These are phyloP conservation scores for Chloropsis hardwickii DNA, from an alignment of 2,113 vertebrate genomes.

Conservation along the genomic window DNA sequence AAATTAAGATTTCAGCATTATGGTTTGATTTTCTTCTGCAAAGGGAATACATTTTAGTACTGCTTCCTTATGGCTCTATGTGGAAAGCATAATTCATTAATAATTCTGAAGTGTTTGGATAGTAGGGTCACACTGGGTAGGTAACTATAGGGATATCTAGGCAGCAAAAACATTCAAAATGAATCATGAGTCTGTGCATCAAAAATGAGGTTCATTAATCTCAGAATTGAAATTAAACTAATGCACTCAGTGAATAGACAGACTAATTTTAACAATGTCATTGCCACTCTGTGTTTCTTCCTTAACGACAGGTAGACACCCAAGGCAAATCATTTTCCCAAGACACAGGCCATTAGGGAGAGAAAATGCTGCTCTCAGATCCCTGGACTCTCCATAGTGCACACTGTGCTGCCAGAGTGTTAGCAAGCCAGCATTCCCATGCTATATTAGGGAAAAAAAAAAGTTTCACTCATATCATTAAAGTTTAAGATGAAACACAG, in stretches of 20 bases:
- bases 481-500: not conserved
- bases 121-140: not conserved
- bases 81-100: not conserved
- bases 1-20: not conserved
- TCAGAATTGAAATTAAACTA: not conserved
- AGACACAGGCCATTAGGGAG: not conserved
- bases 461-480: not conserved
- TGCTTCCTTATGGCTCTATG: not conserved
- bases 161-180: not conserved
- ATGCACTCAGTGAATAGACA: not conserved
- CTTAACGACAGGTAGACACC: not conserved
- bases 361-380: not conserved
- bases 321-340: not conserved
- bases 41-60: not conserved
- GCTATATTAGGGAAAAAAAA: not conserved
- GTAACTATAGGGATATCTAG: not conserved
- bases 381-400: fast-evolving
- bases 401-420: not conserved
- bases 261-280: not conserved
- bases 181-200: not conserved
- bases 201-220: not conserved
- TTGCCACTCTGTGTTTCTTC: not conserved
- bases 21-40: not conserved
- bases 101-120: not conserved
- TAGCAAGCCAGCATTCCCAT: not conserved